These are phyloP conservation scores for Xenopus borealis DNA, from an alignment of 2,113 vertebrate species.

Conservation along the genomic window DNA sequence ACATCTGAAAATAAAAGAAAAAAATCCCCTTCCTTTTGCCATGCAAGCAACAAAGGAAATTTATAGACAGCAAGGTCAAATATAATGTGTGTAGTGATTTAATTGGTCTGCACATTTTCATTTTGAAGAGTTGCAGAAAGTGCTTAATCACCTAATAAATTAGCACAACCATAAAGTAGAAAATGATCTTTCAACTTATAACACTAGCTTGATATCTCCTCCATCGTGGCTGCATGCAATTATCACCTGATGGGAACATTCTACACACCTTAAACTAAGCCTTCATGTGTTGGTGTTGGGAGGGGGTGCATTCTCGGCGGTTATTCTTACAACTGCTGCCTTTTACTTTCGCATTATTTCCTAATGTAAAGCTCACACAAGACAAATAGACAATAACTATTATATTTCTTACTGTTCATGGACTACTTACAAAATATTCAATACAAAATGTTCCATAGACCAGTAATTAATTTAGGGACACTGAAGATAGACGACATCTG, in stretches of 20 bases:
- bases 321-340: not conserved
- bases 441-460: too few species aligned
- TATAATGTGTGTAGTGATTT: slow-evolving; percentile 35
- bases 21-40: not conserved
- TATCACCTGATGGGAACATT: slow-evolving; percentile 56
- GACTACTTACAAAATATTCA: too few species aligned
- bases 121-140: slow-evolving; percentile 35
- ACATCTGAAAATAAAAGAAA: too few species aligned
- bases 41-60: slow-evolving; percentile 24
- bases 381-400: too few species aligned
- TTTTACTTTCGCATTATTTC: not conserved
- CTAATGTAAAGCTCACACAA: too few species aligned
- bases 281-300: slow-evolving; percentile 45
- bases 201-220: slow-evolving; percentile 57
- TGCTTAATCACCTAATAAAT: slow-evolving; percentile 67
- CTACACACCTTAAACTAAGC: slow-evolving; percentile 53
- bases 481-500: too few species aligned
- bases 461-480: too few species aligned
- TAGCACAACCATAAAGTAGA: slow-evolving; percentile 48
- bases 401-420: too few species aligned
- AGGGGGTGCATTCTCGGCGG: slow-evolving; percentile 20
- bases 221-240: slow-evolving; percentile 59
- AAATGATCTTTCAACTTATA: slow-evolving; percentile 52
- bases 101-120: slow-evolving; percentile 48
- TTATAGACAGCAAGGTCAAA: slow-evolving; percentile 17